Conservation (phyloP, 2,113 vertebrate genomes). For the Ciconia maguari region DNA sequence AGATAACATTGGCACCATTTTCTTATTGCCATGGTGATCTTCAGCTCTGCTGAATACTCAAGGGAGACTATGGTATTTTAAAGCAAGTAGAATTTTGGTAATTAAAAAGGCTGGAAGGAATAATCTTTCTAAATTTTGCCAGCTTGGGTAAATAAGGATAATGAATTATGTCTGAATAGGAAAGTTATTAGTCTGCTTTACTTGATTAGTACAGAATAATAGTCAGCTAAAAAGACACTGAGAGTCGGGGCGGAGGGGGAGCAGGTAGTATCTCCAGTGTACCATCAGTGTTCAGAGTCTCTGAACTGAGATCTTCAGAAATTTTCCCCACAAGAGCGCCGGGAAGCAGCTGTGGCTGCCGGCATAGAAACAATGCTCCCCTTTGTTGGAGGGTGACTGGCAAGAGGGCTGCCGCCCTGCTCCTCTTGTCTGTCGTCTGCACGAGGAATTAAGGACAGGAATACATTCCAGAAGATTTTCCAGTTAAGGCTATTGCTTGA, state of each 20-base stretch:
- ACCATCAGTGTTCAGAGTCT: rapidly evolving
- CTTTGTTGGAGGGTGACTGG: neutral
- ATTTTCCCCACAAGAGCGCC: rapidly evolving
- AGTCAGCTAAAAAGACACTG: neutral
- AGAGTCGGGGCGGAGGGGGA: neutral
- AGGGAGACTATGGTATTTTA: constrained; percentile 73
- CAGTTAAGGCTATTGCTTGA: neutral
- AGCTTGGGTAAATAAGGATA: constrained; percentile 66
- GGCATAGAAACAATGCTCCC: rapidly evolving
- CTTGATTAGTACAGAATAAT: neutral
- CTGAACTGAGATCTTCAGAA: rapidly evolving
- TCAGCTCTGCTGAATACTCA: constrained; percentile 74
- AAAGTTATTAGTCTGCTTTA: constrained; percentile 33
- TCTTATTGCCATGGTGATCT: constrained; percentile 81
- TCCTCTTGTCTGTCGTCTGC: neutral
- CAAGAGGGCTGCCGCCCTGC: neutral
- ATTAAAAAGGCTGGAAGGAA: constrained; percentile 77
- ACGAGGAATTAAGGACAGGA: rapidly evolving
- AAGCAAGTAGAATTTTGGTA: constrained; percentile 77
- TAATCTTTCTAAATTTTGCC: constrained; percentile 65
- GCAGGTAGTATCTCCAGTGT: neutral
- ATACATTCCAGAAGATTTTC: rapidly evolving
- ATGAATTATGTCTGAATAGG: constrained; percentile 49
- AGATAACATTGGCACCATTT: constrained; percentile 73
- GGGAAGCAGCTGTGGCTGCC: neutral